Conservation (phyloP, 2,888 invertebrate species). For the Acholoe squamosa region DNA sequence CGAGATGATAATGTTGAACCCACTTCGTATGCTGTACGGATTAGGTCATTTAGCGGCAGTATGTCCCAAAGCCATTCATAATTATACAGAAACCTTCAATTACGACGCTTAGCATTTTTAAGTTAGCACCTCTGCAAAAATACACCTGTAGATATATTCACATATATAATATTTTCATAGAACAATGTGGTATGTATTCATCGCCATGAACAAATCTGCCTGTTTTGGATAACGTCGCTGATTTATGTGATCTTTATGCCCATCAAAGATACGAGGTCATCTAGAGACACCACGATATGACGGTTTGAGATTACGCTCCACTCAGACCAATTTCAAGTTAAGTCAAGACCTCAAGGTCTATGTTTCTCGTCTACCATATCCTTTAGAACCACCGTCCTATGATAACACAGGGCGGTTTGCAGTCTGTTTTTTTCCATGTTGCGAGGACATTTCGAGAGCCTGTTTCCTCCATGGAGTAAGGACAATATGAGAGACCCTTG, state of each 20-base stretch:
- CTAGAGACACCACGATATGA: not conserved
- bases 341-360: too few relatives aligned
- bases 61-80: not conserved
- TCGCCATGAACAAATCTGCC: not conserved
- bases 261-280: too few relatives aligned
- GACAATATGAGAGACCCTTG: not conserved
- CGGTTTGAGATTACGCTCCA: not conserved
- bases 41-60: not conserved
- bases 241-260: too few relatives aligned
- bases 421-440: not conserved
- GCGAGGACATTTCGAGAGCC: not conserved
- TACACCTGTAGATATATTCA: not conserved
- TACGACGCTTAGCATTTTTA: not conserved
- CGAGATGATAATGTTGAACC: not conserved
- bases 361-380: too few relatives aligned
- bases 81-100: not conserved
- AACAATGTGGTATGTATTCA: too few relatives aligned
- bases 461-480: not conserved
- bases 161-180: not conserved
- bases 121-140: constrained; percentile 53
- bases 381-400: not conserved
- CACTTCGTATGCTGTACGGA: not conserved
- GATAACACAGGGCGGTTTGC: not conserved
- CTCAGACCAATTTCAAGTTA: too few relatives aligned
- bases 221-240: not conserved